Base-by-base conservation (phyloP, 1,140 invertebrate species). In the Hypothenemus hampei region DNA sequence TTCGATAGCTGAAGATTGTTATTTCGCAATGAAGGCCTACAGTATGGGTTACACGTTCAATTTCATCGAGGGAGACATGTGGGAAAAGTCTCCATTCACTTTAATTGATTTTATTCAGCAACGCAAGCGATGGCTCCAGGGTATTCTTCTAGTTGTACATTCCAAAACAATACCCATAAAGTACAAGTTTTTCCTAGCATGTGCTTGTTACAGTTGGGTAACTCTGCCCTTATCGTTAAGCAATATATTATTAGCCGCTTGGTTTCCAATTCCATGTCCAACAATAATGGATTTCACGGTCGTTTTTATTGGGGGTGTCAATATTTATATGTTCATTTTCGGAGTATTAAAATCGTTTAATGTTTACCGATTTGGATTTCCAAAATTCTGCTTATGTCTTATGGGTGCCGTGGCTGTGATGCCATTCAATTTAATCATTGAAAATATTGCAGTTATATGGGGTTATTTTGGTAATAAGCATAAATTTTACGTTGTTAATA, bases 1-100 rank as follows among this genome's bases (percentile, higher is more conserved):
- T 21, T 96, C 92, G 0, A 89, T 97, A n/a, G 94, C 95, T 19
- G 94, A 98, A 72, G 95, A 98, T 72, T 97, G 93, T 68, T 97
- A 85, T 69, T 98, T 98, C 76, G 92, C 90, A 0, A 94, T 98
- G 89, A 85, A 87, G 54, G 95, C 94, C 0, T 91, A 86, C 66
- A 80, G 80, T 47, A 78, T 89, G 69, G 90, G 90, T 7, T 92
- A 87, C 66, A 80, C 84, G 1, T 96, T 96, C 69, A 91, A 93
- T 66, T 96, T 95, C 72, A 82, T 97, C 56, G 92, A 96, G 69
- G 93, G 94, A 15, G 93, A 97, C 74, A 97, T 97, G 93, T 93
- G 91, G 85, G 94, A 98, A 70, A 96, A 97, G 69, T 94, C 91
- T 13, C 94, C 95, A 5, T 98, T 98, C 67, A 93, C 91, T 1